Conservation (phyloP, 2,797 vertebrate species). For the Ceyx erithaca region DNA sequence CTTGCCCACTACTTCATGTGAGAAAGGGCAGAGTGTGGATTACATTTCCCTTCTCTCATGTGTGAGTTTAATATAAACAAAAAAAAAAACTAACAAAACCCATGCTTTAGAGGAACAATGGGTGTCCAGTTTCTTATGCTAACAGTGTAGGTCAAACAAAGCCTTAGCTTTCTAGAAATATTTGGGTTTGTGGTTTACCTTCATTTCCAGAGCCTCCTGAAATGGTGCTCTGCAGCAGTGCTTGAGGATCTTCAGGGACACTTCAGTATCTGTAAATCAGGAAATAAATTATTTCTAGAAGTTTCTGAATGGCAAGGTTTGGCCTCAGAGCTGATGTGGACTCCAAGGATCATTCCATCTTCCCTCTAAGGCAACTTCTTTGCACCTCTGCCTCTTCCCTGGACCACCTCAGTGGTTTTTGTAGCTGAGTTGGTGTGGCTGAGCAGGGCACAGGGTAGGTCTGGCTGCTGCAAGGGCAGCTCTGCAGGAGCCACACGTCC, state of each 20-base stretch:
- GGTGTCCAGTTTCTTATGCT: not conserved
- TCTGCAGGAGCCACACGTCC: not conserved
- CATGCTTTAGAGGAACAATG: not conserved
- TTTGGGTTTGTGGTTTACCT: not conserved
- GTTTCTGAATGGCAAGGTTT: not conserved
- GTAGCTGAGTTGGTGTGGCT: accelerated
- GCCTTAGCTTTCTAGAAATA: not conserved
- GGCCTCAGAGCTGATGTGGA: not conserved
- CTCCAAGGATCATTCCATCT: not conserved
- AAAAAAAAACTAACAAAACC: not conserved
- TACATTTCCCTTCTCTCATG: not conserved
- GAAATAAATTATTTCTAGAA: not conserved
- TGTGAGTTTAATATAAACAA: not conserved
- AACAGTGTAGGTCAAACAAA: not conserved
- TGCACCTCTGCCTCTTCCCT: not conserved
- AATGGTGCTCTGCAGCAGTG: not conserved
- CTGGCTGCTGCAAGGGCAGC: not conserved
- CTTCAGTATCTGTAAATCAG: not conserved
- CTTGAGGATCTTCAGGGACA: not conserved
- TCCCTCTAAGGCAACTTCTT: not conserved
- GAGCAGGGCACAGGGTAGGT: not conserved
- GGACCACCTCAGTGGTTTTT: not conserved
- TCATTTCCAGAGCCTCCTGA: not conserved
- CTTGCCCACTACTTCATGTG: slow-evolving; percentile 28
- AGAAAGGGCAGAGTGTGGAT: not conserved